Evolutionary conservation across 2,113 vertebrate species (phyloP), one percentile per base, ranked within the genome.

Genomic region (Atrichornis clamosus): DNA sequence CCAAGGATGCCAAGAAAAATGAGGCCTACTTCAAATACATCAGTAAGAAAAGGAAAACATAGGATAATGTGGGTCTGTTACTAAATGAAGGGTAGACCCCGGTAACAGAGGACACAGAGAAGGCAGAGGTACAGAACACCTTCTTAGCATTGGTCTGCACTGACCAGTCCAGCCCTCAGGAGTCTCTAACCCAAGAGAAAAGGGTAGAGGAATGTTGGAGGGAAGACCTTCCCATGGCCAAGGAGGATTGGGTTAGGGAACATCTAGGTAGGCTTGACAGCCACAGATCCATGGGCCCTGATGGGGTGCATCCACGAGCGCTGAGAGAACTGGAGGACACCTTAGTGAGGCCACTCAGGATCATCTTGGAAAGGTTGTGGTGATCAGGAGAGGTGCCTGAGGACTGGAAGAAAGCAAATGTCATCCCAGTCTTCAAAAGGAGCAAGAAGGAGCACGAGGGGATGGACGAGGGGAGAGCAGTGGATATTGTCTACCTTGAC

Each of bases 301-400:
- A 67, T 17, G 39, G 46, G 7, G 2, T 59, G 6, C 21, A 53
- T 24, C 20, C 33, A 53, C 0, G 0, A 53, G 39, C 20, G 33
- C 39, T 60, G 23, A n/a, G 46, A 52, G 7, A 39, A 9, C 33
- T 82, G 53, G 15, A 37, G 13, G 11, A 60, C 5, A 46, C 9
- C 20, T 18, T 1, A 60, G 13, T 0, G 0, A 30, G 19, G 24
- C 52, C 28, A n/a, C 24, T 60, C n/a, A 18, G 17, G 24, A 39
- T 30, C 16, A 53, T n/a, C 41, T 46, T 33, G 53, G 39, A 82
- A 53, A 41, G 9, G 3, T 26, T 60, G 23, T 53, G 23, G 11
- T 46, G 60, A n/a, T 27, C 28, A n/a, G 19, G 33, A 74, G 37
- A 52, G 37, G 5, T 59, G 13, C 7, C 39, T 68, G 53, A 53